A percentile compares a stretch with the other conserved stretches of the same genome.
Conservation (phyloP, 1,140 invertebrate genomes). For the Drosophila pectinifera region DNA sequence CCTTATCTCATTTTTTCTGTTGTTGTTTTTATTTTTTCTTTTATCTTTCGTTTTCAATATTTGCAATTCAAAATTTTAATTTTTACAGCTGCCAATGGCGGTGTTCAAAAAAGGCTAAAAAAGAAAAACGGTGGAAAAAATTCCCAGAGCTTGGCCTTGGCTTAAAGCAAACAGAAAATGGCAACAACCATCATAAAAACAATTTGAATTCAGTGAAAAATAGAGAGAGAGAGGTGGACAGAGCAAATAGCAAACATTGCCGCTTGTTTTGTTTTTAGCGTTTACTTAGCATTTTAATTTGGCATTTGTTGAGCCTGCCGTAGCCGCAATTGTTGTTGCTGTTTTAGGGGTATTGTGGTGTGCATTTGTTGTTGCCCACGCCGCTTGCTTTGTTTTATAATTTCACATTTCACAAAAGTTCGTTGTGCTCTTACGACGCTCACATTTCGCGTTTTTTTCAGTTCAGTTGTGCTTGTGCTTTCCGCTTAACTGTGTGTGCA, state of each 20-base stretch:
- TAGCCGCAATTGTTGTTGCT: constrained; percentile 3
- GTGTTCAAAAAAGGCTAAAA: constrained; percentile 6
- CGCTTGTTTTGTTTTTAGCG: constrained; percentile 52
- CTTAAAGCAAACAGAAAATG: constrained; percentile 43
- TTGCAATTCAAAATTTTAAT: constrained; percentile 36
- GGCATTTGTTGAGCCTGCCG: constrained; percentile 46
- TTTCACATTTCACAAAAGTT: constrained; percentile 78
- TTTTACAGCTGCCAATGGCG: constrained; percentile 27
- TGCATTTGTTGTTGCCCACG: constrained; percentile 12
- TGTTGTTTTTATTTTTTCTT: neutral
- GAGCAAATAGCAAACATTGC: constrained; percentile 48
- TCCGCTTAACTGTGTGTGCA: constrained; percentile 7
- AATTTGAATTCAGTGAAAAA: constrained; percentile 14
- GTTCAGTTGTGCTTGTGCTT: constrained; percentile 18
- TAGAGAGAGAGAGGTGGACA: constrained; percentile 10
- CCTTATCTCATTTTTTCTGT: constrained; percentile 11
- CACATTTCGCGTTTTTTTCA: constrained; percentile 50
- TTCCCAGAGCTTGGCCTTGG: constrained; percentile 46
- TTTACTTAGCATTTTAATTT: constrained; percentile 68
- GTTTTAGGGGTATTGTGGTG: constrained; percentile 1
- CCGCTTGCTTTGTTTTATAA: constrained; percentile 69
- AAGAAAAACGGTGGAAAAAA: constrained; percentile 31
- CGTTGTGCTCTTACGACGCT: constrained; percentile 77
- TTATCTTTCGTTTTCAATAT: constrained; percentile 19
- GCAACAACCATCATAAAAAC: constrained; percentile 14